Evolutionary conservation across 2,888 invertebrate genomes (phyloP).

Genomic region (Serrognathus titanus): DNA sequence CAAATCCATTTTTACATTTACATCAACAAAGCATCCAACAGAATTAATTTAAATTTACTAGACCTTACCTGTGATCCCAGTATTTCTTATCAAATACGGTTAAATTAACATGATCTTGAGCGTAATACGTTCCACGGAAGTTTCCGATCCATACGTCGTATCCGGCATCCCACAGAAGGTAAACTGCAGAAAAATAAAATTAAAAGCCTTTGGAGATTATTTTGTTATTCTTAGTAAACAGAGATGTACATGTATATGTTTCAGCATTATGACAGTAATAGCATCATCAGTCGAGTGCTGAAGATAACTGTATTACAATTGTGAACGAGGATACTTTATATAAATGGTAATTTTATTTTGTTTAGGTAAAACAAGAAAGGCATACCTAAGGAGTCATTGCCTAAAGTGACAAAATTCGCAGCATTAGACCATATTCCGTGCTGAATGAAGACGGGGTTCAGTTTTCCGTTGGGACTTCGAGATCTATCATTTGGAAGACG

Average conservation of each 20-base stretch:
- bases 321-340: too few relatives aligned
- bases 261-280: too few relatives aligned
- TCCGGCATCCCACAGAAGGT: conserved; percentile 52
- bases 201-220: too few relatives aligned
- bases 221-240: too few relatives aligned
- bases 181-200: conserved; percentile 33
- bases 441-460: conserved; percentile 40
- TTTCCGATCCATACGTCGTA: conserved; percentile 59
- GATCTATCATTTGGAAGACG: conserved; percentile 40
- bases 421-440: conserved; percentile 41
- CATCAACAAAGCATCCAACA: not conserved
- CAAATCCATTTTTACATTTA: too few relatives aligned
- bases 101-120: conserved; percentile 38
- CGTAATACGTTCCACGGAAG: conserved; percentile 42
- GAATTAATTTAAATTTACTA: not conserved
- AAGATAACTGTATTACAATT: too few relatives aligned
- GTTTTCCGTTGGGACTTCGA: conserved; percentile 27
- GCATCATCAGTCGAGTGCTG: too few relatives aligned
- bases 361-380: not conserved
- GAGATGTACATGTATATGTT: too few relatives aligned
- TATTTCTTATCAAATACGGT: conserved; percentile 37
- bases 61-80: conserved; percentile 43
- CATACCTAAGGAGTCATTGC: conserved; percentile 43
- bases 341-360: not conserved
- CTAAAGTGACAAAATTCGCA: conserved; percentile 38